These are phyloP conservation scores for Cuculus canorus DNA, from an alignment of 2,797 vertebrate genomes.

Conservation along the genomic window DNA sequence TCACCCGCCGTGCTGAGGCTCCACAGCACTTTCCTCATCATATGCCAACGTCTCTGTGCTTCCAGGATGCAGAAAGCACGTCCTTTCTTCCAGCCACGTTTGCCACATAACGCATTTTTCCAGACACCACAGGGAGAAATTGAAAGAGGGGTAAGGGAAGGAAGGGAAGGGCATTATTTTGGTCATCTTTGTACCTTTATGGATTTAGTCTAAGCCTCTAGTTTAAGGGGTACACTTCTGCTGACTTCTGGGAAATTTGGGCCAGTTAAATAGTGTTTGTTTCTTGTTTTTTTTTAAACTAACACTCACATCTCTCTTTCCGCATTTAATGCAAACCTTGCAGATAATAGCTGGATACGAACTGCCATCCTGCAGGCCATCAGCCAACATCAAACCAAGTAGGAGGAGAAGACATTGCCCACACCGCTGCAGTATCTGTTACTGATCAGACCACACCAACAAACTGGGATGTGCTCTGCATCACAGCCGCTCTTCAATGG, in stretches of 20 bases:
- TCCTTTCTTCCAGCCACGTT: not conserved
- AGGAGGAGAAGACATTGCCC: not conserved
- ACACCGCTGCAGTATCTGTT: not conserved
- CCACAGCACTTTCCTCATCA: fast-evolving
- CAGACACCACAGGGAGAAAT: not conserved
- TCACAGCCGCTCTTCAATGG: not conserved
- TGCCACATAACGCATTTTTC: not conserved
- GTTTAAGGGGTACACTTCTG: not conserved
- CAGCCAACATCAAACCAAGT: not conserved
- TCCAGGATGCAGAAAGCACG: not conserved
- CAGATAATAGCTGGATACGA: not conserved
- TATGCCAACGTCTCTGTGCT: not conserved
- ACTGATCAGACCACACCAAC: not conserved
- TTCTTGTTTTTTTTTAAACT: not conserved
- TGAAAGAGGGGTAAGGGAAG: not conserved
- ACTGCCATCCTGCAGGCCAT: not conserved
- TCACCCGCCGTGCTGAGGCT: not conserved
- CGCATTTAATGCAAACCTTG: not conserved
- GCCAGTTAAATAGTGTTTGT: not conserved
- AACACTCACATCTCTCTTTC: not conserved
- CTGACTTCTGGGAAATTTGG: not conserved
- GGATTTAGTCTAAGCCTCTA: not conserved
- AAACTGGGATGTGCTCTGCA: not conserved
- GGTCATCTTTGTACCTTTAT: not conserved
- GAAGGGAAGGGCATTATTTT: not conserved